Conservation (phyloP, 35 echinoderm and acorn worm species). For the Apostichopus californicus region DNA sequence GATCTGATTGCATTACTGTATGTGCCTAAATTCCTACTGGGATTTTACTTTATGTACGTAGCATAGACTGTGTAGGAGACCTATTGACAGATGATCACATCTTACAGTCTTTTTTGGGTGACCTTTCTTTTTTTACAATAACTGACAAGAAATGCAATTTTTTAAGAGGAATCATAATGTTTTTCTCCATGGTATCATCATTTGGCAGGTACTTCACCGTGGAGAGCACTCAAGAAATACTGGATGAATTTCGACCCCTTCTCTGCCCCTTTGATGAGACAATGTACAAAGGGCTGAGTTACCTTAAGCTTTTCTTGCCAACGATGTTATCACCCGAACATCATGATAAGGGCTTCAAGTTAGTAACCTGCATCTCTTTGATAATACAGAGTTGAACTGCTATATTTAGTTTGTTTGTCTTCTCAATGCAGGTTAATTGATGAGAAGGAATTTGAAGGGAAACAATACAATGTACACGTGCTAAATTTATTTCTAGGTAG, state of each 20-base stretch:
- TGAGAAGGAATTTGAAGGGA: no score
- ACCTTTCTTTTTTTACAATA: no score
- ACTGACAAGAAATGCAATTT: no score
- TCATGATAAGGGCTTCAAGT: constrained; percentile 87
- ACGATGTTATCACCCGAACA: constrained; percentile 83
- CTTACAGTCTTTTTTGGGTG: no score
- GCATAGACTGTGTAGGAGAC: no score
- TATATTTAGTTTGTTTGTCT: neutral
- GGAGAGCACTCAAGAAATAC: constrained; percentile 92
- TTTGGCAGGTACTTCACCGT: constrained; percentile 82
- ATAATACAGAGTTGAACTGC: no score
- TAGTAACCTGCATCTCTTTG: constrained; percentile 12
- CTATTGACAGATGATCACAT: neutral
- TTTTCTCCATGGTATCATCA: neutral
- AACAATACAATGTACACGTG: no score
- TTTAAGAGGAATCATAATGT: no score
- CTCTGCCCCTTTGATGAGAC: constrained; percentile 97
- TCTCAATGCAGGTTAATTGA: neutral
- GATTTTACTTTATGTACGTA: no score
- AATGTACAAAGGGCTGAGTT: constrained; percentile 87
- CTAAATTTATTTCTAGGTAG: no score
- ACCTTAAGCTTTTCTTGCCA: constrained; percentile 84
- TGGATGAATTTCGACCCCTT: constrained; percentile 92
- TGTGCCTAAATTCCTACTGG: no score
- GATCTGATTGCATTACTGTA: no score